These are phyloP conservation scores for Pitangus sulphuratus DNA, from an alignment of 2,797 vertebrate genomes.

Conservation along the genomic window DNA sequence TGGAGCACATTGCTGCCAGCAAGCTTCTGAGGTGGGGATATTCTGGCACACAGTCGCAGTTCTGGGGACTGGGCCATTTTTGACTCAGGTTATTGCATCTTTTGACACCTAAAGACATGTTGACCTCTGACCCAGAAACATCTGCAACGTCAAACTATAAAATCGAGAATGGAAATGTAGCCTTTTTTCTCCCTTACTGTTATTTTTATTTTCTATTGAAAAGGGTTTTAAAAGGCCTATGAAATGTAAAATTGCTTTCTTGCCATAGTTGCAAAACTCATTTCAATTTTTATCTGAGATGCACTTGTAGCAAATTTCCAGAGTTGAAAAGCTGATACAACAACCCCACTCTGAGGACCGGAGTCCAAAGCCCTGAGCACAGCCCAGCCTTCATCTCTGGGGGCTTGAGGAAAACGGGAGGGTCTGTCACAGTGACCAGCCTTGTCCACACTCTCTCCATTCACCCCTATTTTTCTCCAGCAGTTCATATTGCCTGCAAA, in stretches of 20 bases:
- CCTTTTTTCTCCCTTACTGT: background rate
- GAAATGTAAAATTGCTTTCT: conserved; percentile 65
- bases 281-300: conserved; percentile 52
- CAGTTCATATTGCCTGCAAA: background rate
- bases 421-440: accelerated
- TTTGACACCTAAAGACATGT: conserved; percentile 68
- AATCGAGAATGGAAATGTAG: conserved; percentile 37
- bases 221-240: conserved; percentile 51
- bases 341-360: background rate
- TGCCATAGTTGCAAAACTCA: conserved; percentile 51
- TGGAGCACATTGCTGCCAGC: conserved; percentile 48
- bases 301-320: conserved; percentile 41
- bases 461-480: background rate
- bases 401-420: background rate
- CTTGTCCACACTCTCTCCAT: background rate
- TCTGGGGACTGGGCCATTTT: conserved; percentile 51
- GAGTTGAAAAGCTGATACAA: background rate
- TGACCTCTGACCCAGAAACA: conserved; percentile 61
- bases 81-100: conserved; percentile 62
- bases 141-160: conserved; percentile 61
- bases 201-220: conserved; percentile 69
- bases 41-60: conserved; percentile 30
- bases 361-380: background rate
- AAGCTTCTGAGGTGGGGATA: conserved; percentile 42
- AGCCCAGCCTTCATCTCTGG: background rate